Evolutionary conservation across 2,797 vertebrate genomes (phyloP).

Genomic region (Poeciliopsis paucimaculata): DNA sequence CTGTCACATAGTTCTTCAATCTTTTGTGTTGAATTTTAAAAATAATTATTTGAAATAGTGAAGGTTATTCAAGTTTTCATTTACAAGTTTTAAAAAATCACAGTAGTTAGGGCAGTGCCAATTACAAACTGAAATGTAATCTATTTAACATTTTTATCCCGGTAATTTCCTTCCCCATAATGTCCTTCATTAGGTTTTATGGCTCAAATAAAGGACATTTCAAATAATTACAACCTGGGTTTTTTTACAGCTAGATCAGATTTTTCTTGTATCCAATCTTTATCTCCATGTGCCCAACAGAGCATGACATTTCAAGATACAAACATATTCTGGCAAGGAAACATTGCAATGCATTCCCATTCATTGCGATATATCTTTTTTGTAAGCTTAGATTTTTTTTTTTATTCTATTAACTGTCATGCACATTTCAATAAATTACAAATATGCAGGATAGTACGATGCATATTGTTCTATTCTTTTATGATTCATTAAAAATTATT

Average conservation of each 20-base stretch:
- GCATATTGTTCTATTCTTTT: no score
- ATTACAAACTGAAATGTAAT: neutral
- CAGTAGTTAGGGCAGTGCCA: neutral
- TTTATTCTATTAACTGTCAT: neutral
- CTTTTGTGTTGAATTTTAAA: neutral
- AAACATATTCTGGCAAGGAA: neutral
- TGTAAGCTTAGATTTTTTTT: neutral
- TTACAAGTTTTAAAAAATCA: neutral
- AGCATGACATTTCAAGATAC: neutral
- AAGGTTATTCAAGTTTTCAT: neutral
- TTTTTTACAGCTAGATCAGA: conserved; percentile 7
- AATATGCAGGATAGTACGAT: neutral
- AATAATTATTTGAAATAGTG: conserved; percentile 8
- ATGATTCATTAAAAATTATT: neutral
- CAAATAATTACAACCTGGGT: conserved; percentile 3
- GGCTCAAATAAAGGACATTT: conserved; percentile 11
- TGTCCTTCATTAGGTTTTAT: conserved; percentile 14
- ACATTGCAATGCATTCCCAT: neutral
- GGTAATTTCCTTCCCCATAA: neutral
- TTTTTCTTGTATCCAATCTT: neutral
- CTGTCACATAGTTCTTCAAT: neutral
- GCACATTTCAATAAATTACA: neutral
- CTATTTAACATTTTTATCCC: neutral
- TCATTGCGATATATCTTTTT: neutral
- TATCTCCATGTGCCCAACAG: conserved; percentile 6